Conservation (phyloP, 2,888 invertebrate species). For the Melanotus villosus region DNA sequence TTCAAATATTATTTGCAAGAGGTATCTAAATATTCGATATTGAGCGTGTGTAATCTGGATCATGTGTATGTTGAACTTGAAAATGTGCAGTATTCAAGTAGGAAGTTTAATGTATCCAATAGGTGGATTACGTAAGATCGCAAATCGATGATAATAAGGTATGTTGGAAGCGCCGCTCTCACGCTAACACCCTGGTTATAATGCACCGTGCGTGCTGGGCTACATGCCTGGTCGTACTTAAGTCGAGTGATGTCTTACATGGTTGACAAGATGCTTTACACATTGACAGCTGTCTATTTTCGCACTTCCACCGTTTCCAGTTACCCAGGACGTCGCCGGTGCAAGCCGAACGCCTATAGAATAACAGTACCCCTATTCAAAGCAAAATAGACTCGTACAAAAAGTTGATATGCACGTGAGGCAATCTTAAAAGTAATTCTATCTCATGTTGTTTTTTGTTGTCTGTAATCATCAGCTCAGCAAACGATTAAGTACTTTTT, state of each 20-base stretch:
- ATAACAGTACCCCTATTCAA: conserved; percentile 48
- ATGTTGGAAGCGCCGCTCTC: conserved; percentile 49
- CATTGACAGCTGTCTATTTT: conserved; percentile 54
- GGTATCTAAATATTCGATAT: too few species aligned
- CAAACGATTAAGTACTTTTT: conserved; percentile 63
- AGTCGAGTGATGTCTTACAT: conserved; percentile 50
- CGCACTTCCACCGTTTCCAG: conserved; percentile 47
- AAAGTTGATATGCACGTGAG: conserved; percentile 60
- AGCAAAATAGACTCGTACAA: conserved; percentile 52
- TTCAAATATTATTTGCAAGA: too few species aligned
- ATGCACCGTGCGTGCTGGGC: conserved; percentile 48
- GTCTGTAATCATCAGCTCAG: conserved; percentile 46
- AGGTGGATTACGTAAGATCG: conserved; percentile 40
- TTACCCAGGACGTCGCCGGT: conserved; percentile 38
- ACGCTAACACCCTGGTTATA: conserved; percentile 51
- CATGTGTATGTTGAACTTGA: neutral
- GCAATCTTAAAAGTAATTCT: conserved; percentile 63
- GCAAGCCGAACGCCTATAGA: conserved; percentile 38
- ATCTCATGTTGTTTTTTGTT: conserved; percentile 58
- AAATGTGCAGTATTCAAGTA: neutral
- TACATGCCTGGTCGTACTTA: conserved; percentile 50
- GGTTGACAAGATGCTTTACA: conserved; percentile 52
- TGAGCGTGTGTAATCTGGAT: too few species aligned
- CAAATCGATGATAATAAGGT: conserved; percentile 45
- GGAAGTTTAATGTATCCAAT: conserved; percentile 10